Evolutionary conservation across 2,888 invertebrate species (phyloP), one percentile per base, ranked within the genome.

Genomic region (Dyspetes luteomarginatus): DNA sequence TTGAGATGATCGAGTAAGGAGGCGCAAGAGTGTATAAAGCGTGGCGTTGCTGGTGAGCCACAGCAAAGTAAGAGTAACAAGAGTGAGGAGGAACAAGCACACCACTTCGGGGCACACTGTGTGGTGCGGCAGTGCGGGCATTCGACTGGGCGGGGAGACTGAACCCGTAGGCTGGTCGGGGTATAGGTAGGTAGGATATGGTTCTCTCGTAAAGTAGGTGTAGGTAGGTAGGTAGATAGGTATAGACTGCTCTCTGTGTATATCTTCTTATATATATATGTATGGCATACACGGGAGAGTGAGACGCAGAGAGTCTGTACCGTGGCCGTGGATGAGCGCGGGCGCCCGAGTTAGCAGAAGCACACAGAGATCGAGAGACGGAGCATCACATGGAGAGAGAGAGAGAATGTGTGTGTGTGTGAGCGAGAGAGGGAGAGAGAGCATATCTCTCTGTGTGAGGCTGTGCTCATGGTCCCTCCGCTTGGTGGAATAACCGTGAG

Each of bases 401-500:
- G 15, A 43, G 15, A 45, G 48, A 60, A 2, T 15, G 45, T 15
- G n/a, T n/a, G n/a, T n/a, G n/a, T n/a, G n/a, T n/a, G 43, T 17
- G 24, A 17, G 36, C 48, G 28, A 28, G 71, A 45, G 71, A 71
- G 48, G 41, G 15, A 43, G 15, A 45, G 48, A 60, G 4, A 22
- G 45, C 45, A n/a, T n/a, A n/a, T n/a, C n/a, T n/a, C 43, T 81
- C 81, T 83, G 41, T 15, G 58, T 55, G 48, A 22, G 82, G 81
- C 83, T 82, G 82, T 78, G 85, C 85, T 74, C 68, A 64, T 64
- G 72, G 69, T 68, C 73, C n/a, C 73, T 77, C 68, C 77, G 87
- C 82, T 82, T 79, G 85, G 86, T 84, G 85, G 87, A 84, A 86
- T 88, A 88, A 88, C 88, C 89, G 88, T 87, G 88, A 86, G 88